phyloP scores from a whole-genome alignment of 2,888 invertebrate genomes.

The Meandrusa payeni region DNA sequence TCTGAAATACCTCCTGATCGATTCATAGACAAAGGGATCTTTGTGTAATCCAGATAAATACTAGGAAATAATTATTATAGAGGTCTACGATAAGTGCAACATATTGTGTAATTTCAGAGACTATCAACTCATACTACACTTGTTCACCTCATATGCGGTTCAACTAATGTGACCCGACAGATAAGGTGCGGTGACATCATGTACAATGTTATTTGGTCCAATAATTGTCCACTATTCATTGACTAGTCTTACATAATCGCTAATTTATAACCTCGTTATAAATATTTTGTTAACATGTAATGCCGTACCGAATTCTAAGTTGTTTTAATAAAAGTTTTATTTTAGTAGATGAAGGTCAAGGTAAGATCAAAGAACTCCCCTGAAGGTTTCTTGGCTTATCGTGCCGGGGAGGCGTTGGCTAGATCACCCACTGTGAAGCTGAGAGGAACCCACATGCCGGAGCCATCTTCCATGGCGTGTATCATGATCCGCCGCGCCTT shows the following conservation, averaged over 20 bases:
- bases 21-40: background rate
- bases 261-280: no score
- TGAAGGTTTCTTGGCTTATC: no score
- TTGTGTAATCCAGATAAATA: conserved; percentile 1
- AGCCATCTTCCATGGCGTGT: no score
- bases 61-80: background rate
- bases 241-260: background rate
- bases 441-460: no score
- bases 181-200: conserved; percentile 17
- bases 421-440: no score
- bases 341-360: no score
- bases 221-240: conserved; percentile 3
- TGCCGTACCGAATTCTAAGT: no score
- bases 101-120: conserved; percentile 2
- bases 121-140: background rate
- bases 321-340: no score
- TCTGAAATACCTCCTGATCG: background rate
- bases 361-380: no score
- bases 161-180: conserved; percentile 11
- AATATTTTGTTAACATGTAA: no score
- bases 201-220: conserved; percentile 1
- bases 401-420: no score
- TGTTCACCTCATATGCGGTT: conserved; percentile 11
- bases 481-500: no score
- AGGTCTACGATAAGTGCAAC: background rate